These are phyloP conservation scores for Microtus obscurus DNA, from an alignment of 2,797 vertebrate species.

Conservation along the genomic window DNA sequence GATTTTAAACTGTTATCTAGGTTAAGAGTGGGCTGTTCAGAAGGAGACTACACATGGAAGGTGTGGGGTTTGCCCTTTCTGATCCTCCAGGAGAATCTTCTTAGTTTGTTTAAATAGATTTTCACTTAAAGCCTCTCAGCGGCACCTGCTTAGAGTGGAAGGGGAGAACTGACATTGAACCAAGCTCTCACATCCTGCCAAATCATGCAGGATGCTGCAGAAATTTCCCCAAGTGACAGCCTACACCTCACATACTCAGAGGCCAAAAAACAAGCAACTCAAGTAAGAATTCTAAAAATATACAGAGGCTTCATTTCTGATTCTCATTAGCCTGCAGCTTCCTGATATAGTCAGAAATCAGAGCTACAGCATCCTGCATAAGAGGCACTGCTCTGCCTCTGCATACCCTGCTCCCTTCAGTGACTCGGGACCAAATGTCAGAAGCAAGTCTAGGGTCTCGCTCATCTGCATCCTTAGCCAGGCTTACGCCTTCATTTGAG, in stretches of 20 bases:
- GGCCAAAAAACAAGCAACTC: constrained; percentile 72
- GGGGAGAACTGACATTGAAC: constrained; percentile 55
- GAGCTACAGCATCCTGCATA: background rate
- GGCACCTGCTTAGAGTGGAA: constrained; percentile 47
- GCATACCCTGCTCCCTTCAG: background rate
- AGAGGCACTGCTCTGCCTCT: background rate
- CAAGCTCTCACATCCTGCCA: constrained; percentile 58
- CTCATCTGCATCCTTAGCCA: background rate
- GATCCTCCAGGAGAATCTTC: background rate
- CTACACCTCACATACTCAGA: constrained; percentile 64
- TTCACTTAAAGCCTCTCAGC: constrained; percentile 37
- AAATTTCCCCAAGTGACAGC: constrained; percentile 69
- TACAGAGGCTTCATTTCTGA: constrained; percentile 25
- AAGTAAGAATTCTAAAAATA: constrained; percentile 77
- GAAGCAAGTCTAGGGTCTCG: background rate
- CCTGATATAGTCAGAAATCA: background rate
- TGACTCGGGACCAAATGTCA: background rate
- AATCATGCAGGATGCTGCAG: constrained; percentile 30
- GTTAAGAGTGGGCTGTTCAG: background rate
- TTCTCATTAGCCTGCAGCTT: constrained; percentile 57
- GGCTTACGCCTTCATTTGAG: background rate
- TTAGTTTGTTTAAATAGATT: constrained; percentile 24
- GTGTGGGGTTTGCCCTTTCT: background rate
- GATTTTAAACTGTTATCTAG: constrained; percentile 7
- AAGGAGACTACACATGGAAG: background rate